Evolutionary conservation across 2,797 vertebrate genomes (phyloP).

Genomic region (Cephalopachus bancanus): DNA sequence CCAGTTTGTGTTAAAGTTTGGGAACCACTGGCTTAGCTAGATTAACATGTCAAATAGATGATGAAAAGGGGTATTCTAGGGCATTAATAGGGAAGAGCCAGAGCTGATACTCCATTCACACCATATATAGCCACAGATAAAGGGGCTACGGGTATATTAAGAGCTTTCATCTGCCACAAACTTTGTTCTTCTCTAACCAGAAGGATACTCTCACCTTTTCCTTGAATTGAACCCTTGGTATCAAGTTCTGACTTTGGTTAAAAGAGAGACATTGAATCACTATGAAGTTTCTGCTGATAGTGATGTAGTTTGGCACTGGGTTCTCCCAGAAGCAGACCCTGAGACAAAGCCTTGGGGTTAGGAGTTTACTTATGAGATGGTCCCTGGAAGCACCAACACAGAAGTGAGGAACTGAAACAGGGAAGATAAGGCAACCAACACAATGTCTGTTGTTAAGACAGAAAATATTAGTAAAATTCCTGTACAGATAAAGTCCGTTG

Average conservation of each 20-base stretch:
- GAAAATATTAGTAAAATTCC: too few relatives aligned
- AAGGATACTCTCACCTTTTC: background rate
- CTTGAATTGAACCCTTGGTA: background rate
- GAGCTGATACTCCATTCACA: background rate
- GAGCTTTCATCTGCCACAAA: background rate
- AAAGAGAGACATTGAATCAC: background rate
- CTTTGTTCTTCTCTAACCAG: background rate
- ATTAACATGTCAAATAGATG: background rate
- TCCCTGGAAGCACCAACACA: background rate
- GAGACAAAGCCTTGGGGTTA: background rate
- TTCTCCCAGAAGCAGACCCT: background rate
- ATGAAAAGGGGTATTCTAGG: background rate
- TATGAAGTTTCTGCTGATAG: background rate
- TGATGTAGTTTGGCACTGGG: background rate
- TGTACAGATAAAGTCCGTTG: too few relatives aligned
- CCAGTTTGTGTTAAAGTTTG: background rate
- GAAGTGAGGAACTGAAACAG: background rate
- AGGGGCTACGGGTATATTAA: background rate
- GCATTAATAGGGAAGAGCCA: background rate
- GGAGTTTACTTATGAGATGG: background rate
- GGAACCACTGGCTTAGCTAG: background rate
- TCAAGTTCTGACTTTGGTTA: background rate
- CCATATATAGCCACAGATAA: background rate
- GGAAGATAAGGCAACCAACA: background rate
- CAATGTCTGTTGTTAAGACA: background rate